Evolutionary conservation across 2,797 vertebrate genomes (phyloP), one percentile per base, ranked within the genome.

Genomic region (Periparus ater): DNA sequence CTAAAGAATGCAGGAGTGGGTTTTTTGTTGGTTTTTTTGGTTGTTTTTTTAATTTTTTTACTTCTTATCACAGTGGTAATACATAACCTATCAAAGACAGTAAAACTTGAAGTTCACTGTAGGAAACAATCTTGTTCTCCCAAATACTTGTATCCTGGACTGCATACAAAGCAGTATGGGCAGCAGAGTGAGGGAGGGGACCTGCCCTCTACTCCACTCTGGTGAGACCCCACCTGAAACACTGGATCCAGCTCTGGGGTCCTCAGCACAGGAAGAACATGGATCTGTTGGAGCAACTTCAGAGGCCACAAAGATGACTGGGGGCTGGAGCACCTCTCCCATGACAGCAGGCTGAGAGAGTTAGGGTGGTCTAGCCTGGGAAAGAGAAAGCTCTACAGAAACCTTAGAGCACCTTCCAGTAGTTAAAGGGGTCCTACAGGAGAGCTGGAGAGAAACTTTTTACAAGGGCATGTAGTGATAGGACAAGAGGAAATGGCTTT

Each of bases 91-190:
- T 11, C 9, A 71, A 58, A 44, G 19, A 29, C 10, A 75, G 13
- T 55, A 36, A 53, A 75, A 63, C 23, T 21, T 57, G 11, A 55
- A 74, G 47, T 22, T 26, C 32, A 38, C 9, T 42, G 18, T 38
- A 65, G 8, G 9, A 81, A 92, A 70, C 23, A 51, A 73, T 27
- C 40, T 32, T 51, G 7, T 51, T 68, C 36, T 70, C 26, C 40
- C 25, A 3, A 29, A 71, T 11, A 32, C 45, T 50, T 45, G 17
- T 22, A 51, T n/a, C 38, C 57, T 50, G 45, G 57, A 29, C 29
- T 63, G 21, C 17, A 34, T 5, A 5, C 6, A 51, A 50, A 71
- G 12, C 29, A 65, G 29, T 0, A 0, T 17, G 58, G 17, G 29
- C 50, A 89, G 65, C 23, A n/a, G 32, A 42, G 8, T 3, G 6